Conservation (phyloP, 2,888 invertebrate species). For the Leptinotarsa rubiginosa region DNA sequence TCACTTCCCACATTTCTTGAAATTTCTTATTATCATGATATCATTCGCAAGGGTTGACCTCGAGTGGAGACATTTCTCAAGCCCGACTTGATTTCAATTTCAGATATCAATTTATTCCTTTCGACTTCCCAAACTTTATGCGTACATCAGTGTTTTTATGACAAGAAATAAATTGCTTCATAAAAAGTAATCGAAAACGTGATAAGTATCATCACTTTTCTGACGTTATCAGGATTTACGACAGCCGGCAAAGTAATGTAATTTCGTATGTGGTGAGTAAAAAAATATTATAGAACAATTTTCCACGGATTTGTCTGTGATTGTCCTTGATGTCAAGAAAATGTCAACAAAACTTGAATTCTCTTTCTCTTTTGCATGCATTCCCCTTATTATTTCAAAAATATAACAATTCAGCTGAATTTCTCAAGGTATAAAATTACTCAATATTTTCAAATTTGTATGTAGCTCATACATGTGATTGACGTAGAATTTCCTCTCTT, state of each 20-base stretch:
- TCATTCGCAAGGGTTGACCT: too few relatives aligned
- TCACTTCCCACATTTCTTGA: too few relatives aligned
- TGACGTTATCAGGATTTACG: conserved; percentile 10
- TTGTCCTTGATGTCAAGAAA: conserved; percentile 13
- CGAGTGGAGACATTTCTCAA: not conserved
- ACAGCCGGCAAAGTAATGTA: conserved; percentile 11
- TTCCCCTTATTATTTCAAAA: too few relatives aligned
- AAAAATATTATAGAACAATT: conserved; percentile 27
- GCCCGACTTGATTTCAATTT: not conserved
- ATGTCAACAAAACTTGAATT: not conserved
- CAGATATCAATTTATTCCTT: not conserved
- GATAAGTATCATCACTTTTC: conserved; percentile 14
- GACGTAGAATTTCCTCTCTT: too few relatives aligned
- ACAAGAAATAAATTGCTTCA: conserved; percentile 8
- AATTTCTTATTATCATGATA: too few relatives aligned
- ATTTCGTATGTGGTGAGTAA: conserved; percentile 8
- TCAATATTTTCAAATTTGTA: too few relatives aligned
- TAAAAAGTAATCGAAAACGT: conserved; percentile 20
- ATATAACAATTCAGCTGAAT: too few relatives aligned
- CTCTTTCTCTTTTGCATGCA: too few relatives aligned
- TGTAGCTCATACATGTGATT: too few relatives aligned
- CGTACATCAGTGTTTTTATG: not conserved
- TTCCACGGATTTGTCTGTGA: conserved; percentile 5
- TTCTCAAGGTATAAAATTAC: too few relatives aligned
- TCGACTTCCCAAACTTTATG: not conserved